Evolutionary conservation across 2,113 vertebrate species (phyloP).

Genomic region (Benitochromis conjunctus): DNA sequence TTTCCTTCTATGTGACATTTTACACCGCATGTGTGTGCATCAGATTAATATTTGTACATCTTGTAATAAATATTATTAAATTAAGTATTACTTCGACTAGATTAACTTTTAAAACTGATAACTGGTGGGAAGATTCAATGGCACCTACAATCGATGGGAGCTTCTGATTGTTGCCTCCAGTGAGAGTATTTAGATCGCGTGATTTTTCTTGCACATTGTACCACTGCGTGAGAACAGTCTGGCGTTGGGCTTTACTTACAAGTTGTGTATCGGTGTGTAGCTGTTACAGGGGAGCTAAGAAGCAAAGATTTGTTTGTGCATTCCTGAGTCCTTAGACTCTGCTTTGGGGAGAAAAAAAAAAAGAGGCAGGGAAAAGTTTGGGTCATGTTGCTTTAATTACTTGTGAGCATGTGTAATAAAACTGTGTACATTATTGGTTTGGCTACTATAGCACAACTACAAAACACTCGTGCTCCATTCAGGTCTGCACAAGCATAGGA

Average conservation of each 20-base stretch:
- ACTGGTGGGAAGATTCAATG: neutral
- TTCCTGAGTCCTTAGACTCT: constrained; percentile 30
- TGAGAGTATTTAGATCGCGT: neutral
- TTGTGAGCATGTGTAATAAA: neutral
- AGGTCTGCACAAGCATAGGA: neutral
- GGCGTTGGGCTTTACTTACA: neutral
- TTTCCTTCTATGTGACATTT: neutral
- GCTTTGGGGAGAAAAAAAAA: neutral
- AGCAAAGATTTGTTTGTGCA: constrained; percentile 26
- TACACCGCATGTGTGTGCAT: neutral
- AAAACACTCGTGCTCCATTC: neutral
- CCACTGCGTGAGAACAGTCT: neutral
- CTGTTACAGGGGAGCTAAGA: neutral
- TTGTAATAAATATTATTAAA: too few relatives aligned
- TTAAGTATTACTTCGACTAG: neutral
- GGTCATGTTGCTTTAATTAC: constrained; percentile 2
- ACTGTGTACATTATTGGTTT: neutral
- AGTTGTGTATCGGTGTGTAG: neutral
- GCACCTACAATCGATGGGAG: neutral
- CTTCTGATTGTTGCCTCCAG: neutral
- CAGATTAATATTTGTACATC: too few relatives aligned
- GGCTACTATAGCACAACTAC: neutral
- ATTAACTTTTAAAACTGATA: neutral
- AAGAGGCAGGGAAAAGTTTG: neutral
- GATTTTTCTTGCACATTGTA: neutral